Percentiles rank a stretch among this genome's conserved stretches.
Evolutionary conservation across 2,797 vertebrate genomes (phyloP).

Genomic region (Pyrocephalus nanus): DNA sequence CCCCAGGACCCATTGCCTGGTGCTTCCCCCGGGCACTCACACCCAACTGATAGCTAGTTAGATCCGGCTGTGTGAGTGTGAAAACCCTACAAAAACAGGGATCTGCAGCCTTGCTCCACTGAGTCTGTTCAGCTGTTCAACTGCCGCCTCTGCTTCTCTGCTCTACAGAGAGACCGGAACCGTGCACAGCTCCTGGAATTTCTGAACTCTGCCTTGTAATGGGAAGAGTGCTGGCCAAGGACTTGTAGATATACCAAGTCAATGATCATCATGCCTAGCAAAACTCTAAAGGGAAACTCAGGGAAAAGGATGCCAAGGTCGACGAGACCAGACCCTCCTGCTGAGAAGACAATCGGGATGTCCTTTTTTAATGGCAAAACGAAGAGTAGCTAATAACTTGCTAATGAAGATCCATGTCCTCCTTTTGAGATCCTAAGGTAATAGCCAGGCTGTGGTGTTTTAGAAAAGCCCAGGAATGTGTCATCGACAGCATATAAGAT

Average conservation of each 20-base stretch:
- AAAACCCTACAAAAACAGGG: background rate
- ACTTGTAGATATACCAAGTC: background rate
- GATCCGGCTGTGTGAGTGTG: background rate
- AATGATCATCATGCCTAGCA: slow-evolving; percentile 7
- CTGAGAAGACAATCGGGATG: background rate
- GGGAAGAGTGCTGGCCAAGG: slow-evolving; percentile 4
- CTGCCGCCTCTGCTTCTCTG: background rate
- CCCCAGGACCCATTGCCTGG: background rate
- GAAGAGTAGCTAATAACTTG: slow-evolving; percentile 13
- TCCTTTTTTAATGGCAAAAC: background rate
- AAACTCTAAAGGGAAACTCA: slow-evolving; percentile 37
- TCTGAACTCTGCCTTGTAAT: slow-evolving; percentile 87
- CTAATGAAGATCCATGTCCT: slow-evolving; percentile 18
- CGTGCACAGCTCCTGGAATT: slow-evolving; percentile 89
- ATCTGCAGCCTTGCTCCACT: background rate
- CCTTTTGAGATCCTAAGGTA: slow-evolving; percentile 49
- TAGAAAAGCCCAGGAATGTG: background rate
- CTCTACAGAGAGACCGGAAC: slow-evolving; percentile 85
- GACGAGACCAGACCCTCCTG: background rate
- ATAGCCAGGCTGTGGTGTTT: slow-evolving; percentile 15
- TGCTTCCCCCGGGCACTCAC: background rate
- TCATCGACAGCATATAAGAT: background rate
- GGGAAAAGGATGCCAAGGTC: slow-evolving; percentile 16
- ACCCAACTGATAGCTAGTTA: background rate
- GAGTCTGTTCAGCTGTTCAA: background rate